phyloP scores from a whole-genome alignment of 1,140 invertebrate genomes.

The Hypsibius dujardini region DNA sequence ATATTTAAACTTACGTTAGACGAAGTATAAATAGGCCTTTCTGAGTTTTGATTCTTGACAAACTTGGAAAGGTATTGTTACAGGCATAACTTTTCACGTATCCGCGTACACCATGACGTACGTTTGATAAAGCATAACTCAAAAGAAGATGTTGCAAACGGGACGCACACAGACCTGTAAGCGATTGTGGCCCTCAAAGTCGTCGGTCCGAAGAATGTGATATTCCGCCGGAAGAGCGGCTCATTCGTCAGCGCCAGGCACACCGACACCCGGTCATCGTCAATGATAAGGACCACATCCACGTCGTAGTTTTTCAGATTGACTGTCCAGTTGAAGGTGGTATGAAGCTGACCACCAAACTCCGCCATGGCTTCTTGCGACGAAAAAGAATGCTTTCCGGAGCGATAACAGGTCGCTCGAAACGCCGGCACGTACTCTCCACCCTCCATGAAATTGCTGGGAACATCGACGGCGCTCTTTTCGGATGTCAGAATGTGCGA shows the following conservation, averaged over 20 bases:
- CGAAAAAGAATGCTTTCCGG: constrained; percentile 30
- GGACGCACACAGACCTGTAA: constrained; percentile 27
- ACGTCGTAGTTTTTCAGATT: constrained; percentile 33
- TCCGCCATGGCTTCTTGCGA: constrained; percentile 30
- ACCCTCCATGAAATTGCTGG: neutral
- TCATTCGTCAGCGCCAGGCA: constrained; percentile 38
- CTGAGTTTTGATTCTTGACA: too few species aligned
- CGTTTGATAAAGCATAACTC: too few species aligned
- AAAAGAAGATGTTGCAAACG: too few species aligned
- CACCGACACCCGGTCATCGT: constrained; percentile 33
- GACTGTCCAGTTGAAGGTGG: constrained; percentile 32
- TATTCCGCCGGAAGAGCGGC: constrained; percentile 41
- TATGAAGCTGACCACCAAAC: constrained; percentile 31
- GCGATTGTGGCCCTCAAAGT: constrained; percentile 40
- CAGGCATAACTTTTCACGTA: too few species aligned
- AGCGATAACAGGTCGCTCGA: constrained; percentile 31
- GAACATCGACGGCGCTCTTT: neutral
- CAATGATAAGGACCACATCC: constrained; percentile 31
- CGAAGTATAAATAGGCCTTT: too few species aligned
- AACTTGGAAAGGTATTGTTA: too few species aligned
- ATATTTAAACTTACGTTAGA: too few species aligned
- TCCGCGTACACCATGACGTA: too few species aligned
- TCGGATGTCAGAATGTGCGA: neutral
- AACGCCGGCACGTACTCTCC: constrained; percentile 25
- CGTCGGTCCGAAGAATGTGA: constrained; percentile 42